These are phyloP conservation scores for Ageneiosus marmoratus DNA, from an alignment of 2,113 vertebrate genomes.

Conservation along the genomic window DNA sequence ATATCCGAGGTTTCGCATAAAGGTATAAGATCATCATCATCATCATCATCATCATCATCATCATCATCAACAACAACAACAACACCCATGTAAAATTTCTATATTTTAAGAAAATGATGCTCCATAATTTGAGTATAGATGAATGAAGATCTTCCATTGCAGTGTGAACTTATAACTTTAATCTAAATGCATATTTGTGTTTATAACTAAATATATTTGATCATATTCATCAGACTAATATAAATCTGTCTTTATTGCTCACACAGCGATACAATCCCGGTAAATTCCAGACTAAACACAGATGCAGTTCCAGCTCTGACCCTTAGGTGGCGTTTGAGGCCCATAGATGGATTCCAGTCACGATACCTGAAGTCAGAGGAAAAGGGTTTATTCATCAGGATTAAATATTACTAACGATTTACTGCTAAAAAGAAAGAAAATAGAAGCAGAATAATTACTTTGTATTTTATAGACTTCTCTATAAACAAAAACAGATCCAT, in stretches of 20 bases:
- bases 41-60: too few relatives aligned
- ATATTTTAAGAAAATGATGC: background rate
- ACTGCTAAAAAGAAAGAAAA: background rate
- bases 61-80: background rate
- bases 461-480: background rate
- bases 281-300: background rate
- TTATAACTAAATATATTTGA: background rate
- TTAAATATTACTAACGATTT: background rate
- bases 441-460: background rate
- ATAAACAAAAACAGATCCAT: background rate
- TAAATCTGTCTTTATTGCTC: background rate
- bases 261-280: background rate
- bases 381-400: background rate
- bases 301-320: slow-evolving; percentile 47
- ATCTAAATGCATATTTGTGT: background rate
- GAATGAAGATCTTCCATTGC: background rate
- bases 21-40: background rate
- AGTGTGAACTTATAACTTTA: background rate
- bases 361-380: slow-evolving; percentile 20
- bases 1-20: background rate
- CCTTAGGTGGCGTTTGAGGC: slow-evolving; percentile 77
- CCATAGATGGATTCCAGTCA: slow-evolving; percentile 46
- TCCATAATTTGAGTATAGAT: background rate
- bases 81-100: background rate
- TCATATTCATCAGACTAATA: too few relatives aligned